These are phyloP conservation scores for Zaprionus lachaisei DNA, from an alignment of 1,140 invertebrate species.

Conservation along the genomic window DNA sequence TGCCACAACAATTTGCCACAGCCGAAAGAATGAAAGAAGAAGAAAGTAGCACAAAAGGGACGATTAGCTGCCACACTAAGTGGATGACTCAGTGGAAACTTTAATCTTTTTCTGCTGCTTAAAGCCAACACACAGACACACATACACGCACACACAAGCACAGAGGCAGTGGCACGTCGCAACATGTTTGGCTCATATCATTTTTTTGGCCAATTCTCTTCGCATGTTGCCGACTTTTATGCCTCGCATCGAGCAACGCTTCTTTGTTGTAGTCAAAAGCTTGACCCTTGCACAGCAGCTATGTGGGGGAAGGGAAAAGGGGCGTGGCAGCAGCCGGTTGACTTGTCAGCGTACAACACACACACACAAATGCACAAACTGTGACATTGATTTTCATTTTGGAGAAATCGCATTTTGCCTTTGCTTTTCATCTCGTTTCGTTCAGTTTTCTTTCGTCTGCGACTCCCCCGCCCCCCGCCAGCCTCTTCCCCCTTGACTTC, in stretches of 20 bases:
- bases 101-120: not conserved
- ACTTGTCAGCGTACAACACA: slow-evolving; percentile 46
- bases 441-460: slow-evolving; percentile 1
- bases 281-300: slow-evolving; percentile 37
- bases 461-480: not conserved
- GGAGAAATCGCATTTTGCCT: slow-evolving; percentile 44
- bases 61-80: slow-evolving; percentile 7
- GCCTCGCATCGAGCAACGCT: slow-evolving; percentile 10
- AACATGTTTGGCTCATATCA: slow-evolving; percentile 6
- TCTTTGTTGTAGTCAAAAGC: slow-evolving; percentile 46
- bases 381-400: slow-evolving; percentile 76
- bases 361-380: slow-evolving; percentile 8
- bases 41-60: slow-evolving; percentile 1
- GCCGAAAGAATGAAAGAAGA: not conserved
- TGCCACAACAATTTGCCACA: slow-evolving; percentile 19
- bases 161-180: not conserved
- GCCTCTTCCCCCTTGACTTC: not conserved
- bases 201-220: slow-evolving; percentile 6
- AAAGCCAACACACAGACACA: not conserved
- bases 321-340: slow-evolving; percentile 2
- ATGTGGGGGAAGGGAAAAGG: not conserved
- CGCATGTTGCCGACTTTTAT: slow-evolving; percentile 20
- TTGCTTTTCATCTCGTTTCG: slow-evolving; percentile 25
- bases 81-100: slow-evolving; percentile 8
- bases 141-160: not conserved